phyloP scores from a whole-genome alignment of 2,888 invertebrate species.

The Tineola bisselliella region DNA sequence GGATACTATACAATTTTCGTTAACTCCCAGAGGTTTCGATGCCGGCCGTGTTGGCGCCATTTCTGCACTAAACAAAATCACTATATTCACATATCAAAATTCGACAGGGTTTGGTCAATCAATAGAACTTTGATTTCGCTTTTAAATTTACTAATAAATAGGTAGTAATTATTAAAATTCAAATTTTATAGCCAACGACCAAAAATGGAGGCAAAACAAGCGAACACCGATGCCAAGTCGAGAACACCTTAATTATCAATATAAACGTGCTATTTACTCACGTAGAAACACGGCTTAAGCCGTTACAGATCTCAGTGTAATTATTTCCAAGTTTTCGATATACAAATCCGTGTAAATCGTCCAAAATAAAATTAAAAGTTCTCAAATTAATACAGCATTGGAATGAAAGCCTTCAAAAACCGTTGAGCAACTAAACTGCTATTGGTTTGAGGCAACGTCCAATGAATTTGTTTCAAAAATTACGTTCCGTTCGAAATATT shows the following conservation, averaged over 20 bases:
- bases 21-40: slow-evolving; percentile 57
- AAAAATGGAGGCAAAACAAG: slow-evolving; percentile 65
- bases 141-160: neutral
- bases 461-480: slow-evolving; percentile 26
- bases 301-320: slow-evolving; percentile 34
- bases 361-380: slow-evolving; percentile 10
- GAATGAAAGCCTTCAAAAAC: slow-evolving; percentile 50
- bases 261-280: slow-evolving; percentile 31
- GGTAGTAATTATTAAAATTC: slow-evolving; percentile 27
- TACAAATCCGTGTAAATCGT: slow-evolving; percentile 11
- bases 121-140: slow-evolving; percentile 13
- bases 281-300: slow-evolving; percentile 36
- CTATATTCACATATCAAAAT: slow-evolving; percentile 15
- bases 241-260: neutral
- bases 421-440: slow-evolving; percentile 45
- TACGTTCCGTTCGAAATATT: slow-evolving; percentile 26
- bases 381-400: slow-evolving; percentile 49
- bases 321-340: slow-evolving; percentile 24
- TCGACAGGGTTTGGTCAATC: slow-evolving; percentile 14
- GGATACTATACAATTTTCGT: slow-evolving; percentile 53
- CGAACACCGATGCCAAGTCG: slow-evolving; percentile 26
- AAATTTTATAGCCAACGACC: slow-evolving; percentile 44
- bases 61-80: slow-evolving; percentile 30
- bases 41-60: slow-evolving; percentile 74
- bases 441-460: slow-evolving; percentile 36